A percentile compares a stretch with the other conserved stretches of the same genome.
Evolutionary conservation across 1,140 invertebrate species (phyloP).

Genomic region (Harpegnathos saltator): DNA sequence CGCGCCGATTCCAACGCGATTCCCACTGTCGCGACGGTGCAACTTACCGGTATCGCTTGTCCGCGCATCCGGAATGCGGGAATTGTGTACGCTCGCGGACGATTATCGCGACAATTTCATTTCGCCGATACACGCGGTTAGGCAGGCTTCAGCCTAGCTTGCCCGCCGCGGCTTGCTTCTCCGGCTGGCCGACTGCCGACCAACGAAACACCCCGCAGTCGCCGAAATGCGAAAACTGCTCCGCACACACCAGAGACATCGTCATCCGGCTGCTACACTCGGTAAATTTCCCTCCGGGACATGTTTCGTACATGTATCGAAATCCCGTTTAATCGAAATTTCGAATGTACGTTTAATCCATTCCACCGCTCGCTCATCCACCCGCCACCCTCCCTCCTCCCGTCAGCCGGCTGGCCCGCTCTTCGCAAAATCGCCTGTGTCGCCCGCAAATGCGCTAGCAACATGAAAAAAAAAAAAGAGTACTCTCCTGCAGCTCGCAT

Average conservation of each 20-base stretch:
- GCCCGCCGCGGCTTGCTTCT: background rate
- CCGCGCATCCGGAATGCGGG: too few species aligned
- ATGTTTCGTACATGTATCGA: slow-evolving; percentile 77
- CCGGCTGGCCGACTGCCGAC: slow-evolving; percentile 52
- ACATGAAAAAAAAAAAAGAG: slow-evolving; percentile 24
- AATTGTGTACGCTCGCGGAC: slow-evolving; percentile 67
- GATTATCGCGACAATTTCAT: slow-evolving; percentile 81
- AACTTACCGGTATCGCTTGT: too few species aligned
- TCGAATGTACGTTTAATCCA: slow-evolving; percentile 65
- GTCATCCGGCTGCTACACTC: slow-evolving; percentile 61
- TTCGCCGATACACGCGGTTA: slow-evolving; percentile 69
- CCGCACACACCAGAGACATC: slow-evolving; percentile 3
- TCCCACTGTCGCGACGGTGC: too few species aligned
- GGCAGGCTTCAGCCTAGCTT: too few species aligned
- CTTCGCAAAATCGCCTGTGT: slow-evolving; percentile 17
- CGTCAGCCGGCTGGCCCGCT: too few species aligned
- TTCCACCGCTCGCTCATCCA: background rate
- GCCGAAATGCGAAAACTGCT: slow-evolving; percentile 36
- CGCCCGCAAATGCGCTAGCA: slow-evolving; percentile 35
- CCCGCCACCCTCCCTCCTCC: background rate
- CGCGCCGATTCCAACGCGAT: too few species aligned
- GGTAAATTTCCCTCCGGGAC: slow-evolving; percentile 80
- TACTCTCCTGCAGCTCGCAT: slow-evolving; percentile 16
- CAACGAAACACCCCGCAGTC: slow-evolving; percentile 27
- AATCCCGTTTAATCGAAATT: slow-evolving; percentile 83